These are phyloP conservation scores for Indicator maculatus DNA, from an alignment of 2,113 vertebrate genomes.

Conservation along the genomic window DNA sequence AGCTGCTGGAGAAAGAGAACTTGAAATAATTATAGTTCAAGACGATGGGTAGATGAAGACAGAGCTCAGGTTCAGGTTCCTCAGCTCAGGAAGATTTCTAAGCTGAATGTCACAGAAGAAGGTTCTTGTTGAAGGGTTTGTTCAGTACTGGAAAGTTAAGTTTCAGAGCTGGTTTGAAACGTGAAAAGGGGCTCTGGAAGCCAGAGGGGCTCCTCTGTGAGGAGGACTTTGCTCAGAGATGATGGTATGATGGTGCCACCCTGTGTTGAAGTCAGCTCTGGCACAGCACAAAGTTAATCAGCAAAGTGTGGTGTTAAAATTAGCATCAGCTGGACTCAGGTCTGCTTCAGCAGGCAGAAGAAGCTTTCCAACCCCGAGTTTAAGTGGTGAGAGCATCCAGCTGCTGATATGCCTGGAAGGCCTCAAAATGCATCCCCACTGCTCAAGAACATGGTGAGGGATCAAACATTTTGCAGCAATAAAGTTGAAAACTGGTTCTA, in stretches of 20 bases:
- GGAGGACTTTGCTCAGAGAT: rapidly evolving
- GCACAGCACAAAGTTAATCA: not conserved
- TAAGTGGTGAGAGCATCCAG: rapidly evolving
- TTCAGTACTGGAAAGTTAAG: not conserved
- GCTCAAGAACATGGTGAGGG: too few species aligned
- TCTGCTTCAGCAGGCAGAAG: not conserved
- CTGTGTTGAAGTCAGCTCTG: not conserved
- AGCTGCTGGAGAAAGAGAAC: not conserved
- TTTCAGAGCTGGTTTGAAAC: not conserved
- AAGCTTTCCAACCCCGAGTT: not conserved
- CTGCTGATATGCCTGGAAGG: not conserved
- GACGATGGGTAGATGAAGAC: not conserved
- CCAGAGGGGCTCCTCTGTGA: not conserved
- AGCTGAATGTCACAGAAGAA: not conserved
- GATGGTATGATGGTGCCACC: not conserved
- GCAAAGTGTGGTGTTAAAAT: not conserved
- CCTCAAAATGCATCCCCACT: rapidly evolving
- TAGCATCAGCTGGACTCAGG: not conserved
- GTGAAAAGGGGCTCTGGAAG: not conserved
- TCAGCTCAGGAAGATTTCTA: not conserved
- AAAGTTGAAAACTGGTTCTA: not conserved
- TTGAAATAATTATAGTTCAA: not conserved
- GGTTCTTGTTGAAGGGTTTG: not conserved
- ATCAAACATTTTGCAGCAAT: not conserved
- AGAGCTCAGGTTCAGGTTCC: not conserved